These are phyloP conservation scores for Proisotoma minuta DNA, from an alignment of 2,888 invertebrate genomes.

Conservation along the genomic window DNA sequence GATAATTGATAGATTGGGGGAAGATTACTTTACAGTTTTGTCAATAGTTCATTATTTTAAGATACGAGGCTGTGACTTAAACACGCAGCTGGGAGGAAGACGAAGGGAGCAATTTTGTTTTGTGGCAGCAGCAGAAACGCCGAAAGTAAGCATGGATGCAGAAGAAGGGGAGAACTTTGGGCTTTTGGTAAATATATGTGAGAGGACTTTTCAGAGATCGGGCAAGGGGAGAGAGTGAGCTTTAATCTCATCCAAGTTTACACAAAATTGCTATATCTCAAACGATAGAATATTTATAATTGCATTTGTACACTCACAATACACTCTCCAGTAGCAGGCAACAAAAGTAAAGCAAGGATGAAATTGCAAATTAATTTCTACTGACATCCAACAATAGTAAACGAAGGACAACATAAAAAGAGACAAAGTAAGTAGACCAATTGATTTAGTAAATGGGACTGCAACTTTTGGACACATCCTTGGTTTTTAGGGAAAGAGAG, in stretches of 20 bases:
- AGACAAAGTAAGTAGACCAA: no score
- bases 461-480: no score
- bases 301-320: neutral
- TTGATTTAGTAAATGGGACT: no score
- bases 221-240: neutral
- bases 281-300: neutral
- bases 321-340: neutral
- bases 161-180: neutral
- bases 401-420: neutral
- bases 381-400: neutral
- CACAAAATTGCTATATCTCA: neutral
- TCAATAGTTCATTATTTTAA: conserved; percentile 16
- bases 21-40: conserved; percentile 13
- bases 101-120: neutral
- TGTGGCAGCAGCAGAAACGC: neutral
- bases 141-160: neutral
- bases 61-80: conserved; percentile 15
- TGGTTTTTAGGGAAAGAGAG: no score
- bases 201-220: no score
- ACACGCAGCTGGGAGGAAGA: conserved; percentile 11
- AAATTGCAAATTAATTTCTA: neutral
- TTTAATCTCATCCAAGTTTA: neutral
- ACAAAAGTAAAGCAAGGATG: neutral
- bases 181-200: no score
- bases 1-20: conserved; percentile 12